Evolutionary conservation across 2,113 vertebrate species (phyloP).

Genomic region (Cygnus buccinator): DNA sequence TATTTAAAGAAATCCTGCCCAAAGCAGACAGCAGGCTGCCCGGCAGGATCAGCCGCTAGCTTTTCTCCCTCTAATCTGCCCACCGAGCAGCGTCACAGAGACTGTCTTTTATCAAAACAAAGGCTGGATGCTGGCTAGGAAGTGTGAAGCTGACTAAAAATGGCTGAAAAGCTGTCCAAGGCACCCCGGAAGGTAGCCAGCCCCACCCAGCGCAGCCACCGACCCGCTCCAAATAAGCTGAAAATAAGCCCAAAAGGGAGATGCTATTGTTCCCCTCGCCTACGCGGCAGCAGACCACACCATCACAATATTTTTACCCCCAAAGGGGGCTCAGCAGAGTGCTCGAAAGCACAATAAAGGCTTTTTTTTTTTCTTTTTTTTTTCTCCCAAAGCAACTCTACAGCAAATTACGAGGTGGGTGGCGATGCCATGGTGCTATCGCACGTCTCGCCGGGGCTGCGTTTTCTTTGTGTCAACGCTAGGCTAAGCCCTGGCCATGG

Average conservation of each 20-base stretch:
- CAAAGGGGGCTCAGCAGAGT: accelerated
- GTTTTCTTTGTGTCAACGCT: conserved; percentile 73
- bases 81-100: conserved; percentile 45
- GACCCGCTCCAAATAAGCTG: conserved; percentile 57
- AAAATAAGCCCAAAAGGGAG: conserved; percentile 25
- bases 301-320: neutral
- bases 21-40: neutral
- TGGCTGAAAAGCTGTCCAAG: conserved; percentile 81
- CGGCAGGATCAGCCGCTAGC: neutral
- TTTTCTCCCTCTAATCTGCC: conserved; percentile 27
- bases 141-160: conserved; percentile 79
- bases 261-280: conserved; percentile 25
- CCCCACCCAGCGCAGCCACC: conserved; percentile 79
- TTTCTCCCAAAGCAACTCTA: neutral
- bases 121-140: conserved; percentile 67
- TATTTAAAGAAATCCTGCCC: neutral
- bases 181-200: conserved; percentile 60
- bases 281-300: neutral
- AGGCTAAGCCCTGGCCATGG: conserved; percentile 71
- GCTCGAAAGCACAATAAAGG: neutral
- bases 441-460: conserved; percentile 4
- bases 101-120: conserved; percentile 76
- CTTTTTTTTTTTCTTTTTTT: neutral
- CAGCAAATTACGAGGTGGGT: neutral
- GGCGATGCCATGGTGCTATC: conserved; percentile 15